Base-by-base conservation (phyloP, 2,888 invertebrate genomes). In the Philereme vetulata region DNA sequence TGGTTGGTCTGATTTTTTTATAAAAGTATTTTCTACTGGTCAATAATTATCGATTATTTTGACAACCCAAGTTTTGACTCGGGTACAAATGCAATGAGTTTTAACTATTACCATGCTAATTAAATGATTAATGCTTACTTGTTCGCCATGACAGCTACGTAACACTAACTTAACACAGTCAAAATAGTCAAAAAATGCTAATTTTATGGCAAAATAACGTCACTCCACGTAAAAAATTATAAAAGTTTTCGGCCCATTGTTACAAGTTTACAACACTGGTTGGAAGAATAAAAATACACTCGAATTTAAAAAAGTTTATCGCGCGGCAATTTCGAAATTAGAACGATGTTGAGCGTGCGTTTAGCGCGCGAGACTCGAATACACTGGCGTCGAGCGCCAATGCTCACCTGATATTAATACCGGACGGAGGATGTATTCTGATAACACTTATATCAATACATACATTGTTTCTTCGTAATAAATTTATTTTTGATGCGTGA, bases 91-190 rank as follows among this genome's bases (percentile, higher is more conserved):
- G 21, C 21, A 21, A 21, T 21, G 21, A 21, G 61, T 56, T 44
- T 50, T 61, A n/a, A 56, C 44, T 53, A 38, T 49, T 61, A 64
- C 48, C 68, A 77, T 77, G 68, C 52, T 68, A 76, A 78, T 75
- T 66, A 60, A 65, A 57, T 56, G 69, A 71, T 66, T 71, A 78
- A 48, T 45, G 55, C 62, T 84, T 73, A 84, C 84, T 70, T 78
- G 66, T 77, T 78, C 67, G 72, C 75, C 83, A 83, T 84, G 71
- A 68, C 72, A 68, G 73, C 72, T 74, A 72, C 67, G 70, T 65
- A 69, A 56, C 71, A 76, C 67, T 67, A 77, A 76, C 70, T 72
- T 68, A 75, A 63, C 74, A 77, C 77, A 74, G 68, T 66, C 67
- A 67, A 66, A 68, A 70, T 68, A 66, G 69, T 75, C 68, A 60